Percentiles rank a stretch among this genome's conserved stretches.
Evolutionary conservation across 2,113 vertebrate genomes (phyloP).

Genomic region (Muntiacus reevesi): DNA sequence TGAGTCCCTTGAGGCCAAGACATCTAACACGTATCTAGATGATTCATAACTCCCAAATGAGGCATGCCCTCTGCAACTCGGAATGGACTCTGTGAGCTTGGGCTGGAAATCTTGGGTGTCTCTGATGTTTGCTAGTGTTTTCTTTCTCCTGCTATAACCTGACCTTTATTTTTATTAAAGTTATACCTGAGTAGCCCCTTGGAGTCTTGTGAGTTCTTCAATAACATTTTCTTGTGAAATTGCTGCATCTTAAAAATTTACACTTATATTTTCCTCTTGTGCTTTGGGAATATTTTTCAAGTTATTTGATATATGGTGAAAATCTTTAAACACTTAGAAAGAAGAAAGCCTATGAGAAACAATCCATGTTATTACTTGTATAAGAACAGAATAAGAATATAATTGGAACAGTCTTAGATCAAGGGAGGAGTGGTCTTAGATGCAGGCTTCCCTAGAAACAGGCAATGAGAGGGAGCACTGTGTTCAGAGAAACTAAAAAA

Average conservation of each 20-base stretch:
- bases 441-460: not conserved
- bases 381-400: not conserved
- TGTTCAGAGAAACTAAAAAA: not conserved
- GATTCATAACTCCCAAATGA: not conserved
- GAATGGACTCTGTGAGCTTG: not conserved
- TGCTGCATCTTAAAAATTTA: not conserved
- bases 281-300: not conserved
- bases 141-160: not conserved
- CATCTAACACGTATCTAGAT: not conserved
- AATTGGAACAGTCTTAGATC: not conserved
- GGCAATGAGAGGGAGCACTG: not conserved
- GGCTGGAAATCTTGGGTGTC: accelerated
- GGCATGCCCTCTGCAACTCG: not conserved
- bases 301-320: not conserved
- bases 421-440: not conserved
- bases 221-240: not conserved
- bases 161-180: not conserved
- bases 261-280: not conserved
- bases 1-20: not conserved
- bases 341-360: not conserved
- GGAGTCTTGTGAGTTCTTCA: not conserved
- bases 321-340: not conserved
- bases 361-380: not conserved
- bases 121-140: not conserved
- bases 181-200: not conserved